These are phyloP conservation scores for Callopanchax toddi DNA, from an alignment of 2,113 vertebrate species.

Conservation along the genomic window DNA sequence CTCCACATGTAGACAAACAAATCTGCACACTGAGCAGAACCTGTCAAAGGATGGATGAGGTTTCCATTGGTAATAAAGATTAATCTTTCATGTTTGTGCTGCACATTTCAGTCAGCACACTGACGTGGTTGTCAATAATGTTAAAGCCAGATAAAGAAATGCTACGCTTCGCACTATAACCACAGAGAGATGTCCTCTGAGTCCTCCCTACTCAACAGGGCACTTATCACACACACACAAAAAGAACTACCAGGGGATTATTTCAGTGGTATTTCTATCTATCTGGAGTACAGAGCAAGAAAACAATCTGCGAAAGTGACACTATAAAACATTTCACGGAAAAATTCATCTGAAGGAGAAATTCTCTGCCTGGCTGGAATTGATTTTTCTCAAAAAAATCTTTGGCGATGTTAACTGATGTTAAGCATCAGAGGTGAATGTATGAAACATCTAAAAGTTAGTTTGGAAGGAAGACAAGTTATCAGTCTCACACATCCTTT, in stretches of 20 bases:
- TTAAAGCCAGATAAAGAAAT: constrained; percentile 1
- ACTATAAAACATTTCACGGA: constrained; percentile 22
- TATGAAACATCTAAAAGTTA: no score
- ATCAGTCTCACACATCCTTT: no score
- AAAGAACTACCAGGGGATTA: constrained; percentile 33
- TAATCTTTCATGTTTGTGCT: not conserved
- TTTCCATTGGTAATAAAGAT: constrained; percentile 8
- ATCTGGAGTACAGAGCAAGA: constrained; percentile 10
- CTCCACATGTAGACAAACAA: constrained; percentile 26
- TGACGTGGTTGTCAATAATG: constrained; percentile 5
- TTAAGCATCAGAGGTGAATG: constrained; percentile 15
- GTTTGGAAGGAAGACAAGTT: no score
- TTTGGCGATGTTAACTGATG: constrained; percentile 40
- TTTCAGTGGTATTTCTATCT: constrained; percentile 6
- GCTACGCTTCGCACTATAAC: not conserved
- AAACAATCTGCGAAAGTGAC: constrained; percentile 52
- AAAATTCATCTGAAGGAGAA: constrained; percentile 20
- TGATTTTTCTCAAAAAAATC: constrained; percentile 27
- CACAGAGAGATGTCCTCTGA: constrained; percentile 3
- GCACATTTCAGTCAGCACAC: not conserved
- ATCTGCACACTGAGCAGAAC: constrained; percentile 8
- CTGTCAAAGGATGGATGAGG: constrained; percentile 1
- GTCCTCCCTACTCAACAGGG: constrained; percentile 7
- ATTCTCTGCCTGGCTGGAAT: constrained; percentile 32
- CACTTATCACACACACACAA: constrained; percentile 33